Percentiles rank a stretch among this genome's conserved stretches.
These are phyloP conservation scores for Ailurus styani DNA, from an alignment of 2,113 vertebrate species.

Conservation along the genomic window DNA sequence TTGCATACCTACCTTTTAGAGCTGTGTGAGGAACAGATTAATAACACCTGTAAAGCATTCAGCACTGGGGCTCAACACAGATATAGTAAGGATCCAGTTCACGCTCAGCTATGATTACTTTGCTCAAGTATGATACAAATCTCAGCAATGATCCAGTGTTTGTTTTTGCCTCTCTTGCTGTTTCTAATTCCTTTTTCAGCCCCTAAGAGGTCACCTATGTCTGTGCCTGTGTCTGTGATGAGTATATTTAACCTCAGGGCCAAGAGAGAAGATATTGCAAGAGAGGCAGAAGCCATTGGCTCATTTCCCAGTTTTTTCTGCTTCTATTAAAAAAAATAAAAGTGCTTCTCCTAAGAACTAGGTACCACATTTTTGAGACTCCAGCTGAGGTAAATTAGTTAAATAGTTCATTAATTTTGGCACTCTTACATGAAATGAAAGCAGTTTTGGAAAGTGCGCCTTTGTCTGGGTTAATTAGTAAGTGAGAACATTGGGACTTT, in stretches of 20 bases:
- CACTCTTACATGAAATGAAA: constrained; percentile 32
- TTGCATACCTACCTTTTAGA: background rate
- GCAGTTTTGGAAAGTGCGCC: constrained; percentile 14
- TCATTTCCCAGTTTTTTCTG: constrained; percentile 40
- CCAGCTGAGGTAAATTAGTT: constrained; percentile 38
- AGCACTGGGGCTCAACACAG: background rate
- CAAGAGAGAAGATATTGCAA: constrained; percentile 38
- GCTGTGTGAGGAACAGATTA: background rate
- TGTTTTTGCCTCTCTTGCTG: constrained; percentile 10
- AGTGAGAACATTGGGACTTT: background rate
- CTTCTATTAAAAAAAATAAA: constrained; percentile 32
- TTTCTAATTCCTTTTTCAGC: constrained; percentile 44
- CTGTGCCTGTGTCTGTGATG: constrained; percentile 28
- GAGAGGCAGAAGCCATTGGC: constrained; percentile 36
- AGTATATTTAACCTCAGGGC: constrained; percentile 56
- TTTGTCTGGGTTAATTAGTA: constrained; percentile 57
- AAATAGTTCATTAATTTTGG: constrained; percentile 56
- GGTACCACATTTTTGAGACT: constrained; percentile 5
- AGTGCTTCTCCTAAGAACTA: constrained; percentile 11
- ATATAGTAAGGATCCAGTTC: background rate
- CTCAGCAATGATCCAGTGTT: background rate
- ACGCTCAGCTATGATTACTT: background rate
- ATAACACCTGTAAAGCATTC: background rate
- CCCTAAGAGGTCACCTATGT: constrained; percentile 15
- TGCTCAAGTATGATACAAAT: constrained; percentile 10